These are phyloP conservation scores for Micromussa lordhowensis DNA, from an alignment of 92 coral and sea anemone genomes.

Conservation along the genomic window DNA sequence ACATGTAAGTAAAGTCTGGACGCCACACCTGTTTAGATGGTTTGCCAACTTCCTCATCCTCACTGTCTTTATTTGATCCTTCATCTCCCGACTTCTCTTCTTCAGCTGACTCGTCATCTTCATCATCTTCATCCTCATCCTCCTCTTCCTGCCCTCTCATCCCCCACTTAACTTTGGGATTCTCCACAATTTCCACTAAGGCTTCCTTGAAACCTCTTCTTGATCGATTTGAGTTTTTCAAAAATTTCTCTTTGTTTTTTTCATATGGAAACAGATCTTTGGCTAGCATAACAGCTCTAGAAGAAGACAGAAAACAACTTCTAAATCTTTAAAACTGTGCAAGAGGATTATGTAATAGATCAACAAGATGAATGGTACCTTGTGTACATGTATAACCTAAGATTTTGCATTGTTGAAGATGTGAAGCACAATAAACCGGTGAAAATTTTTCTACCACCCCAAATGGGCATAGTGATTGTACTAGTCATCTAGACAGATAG, in stretches of 20 bases:
- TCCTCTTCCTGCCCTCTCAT: conserved; percentile 82
- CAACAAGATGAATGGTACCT: too few relatives aligned
- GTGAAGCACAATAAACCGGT: too few relatives aligned
- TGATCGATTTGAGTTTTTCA: conserved; percentile 48
- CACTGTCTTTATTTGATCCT: conserved; percentile 39
- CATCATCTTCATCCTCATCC: conserved; percentile 59
- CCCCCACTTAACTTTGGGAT: conserved; percentile 91
- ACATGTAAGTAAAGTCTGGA: too few relatives aligned
- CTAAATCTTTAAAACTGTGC: too few relatives aligned
- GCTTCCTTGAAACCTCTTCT: conserved; percentile 93
- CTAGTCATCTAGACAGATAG: too few relatives aligned
- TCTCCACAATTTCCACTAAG: conserved; percentile 84
- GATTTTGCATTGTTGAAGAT: too few relatives aligned
- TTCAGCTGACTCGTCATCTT: conserved; percentile 22
- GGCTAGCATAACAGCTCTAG: conserved; percentile 93
- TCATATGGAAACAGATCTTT: conserved; percentile 91
- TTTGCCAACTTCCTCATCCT: neutral
- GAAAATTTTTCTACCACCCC: too few relatives aligned
- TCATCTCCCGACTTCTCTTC: conserved; percentile 50
- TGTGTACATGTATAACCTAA: too few relatives aligned
- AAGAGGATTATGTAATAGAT: too few relatives aligned
- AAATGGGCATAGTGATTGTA: too few relatives aligned
- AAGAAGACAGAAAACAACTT: neutral
- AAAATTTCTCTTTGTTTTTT: conserved; percentile 79
- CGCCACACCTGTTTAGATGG: neutral